A percentile compares a stretch with the other conserved stretches of the same genome.
These are phyloP conservation scores for Pemphredon lugubris DNA, from an alignment of 2,888 invertebrate species.

Conservation along the genomic window DNA sequence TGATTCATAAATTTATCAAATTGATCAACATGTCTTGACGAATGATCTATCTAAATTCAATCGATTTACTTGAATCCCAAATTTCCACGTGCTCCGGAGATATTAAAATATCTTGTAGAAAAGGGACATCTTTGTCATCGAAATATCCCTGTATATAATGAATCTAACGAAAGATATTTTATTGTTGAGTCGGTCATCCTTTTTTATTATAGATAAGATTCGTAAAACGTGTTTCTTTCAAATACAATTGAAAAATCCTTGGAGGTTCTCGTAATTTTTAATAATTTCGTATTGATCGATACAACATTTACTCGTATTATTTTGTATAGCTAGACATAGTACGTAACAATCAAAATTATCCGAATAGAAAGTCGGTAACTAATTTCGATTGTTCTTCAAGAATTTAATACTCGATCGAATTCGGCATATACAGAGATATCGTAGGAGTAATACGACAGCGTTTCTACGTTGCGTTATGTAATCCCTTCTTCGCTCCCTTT, in stretches of 20 bases:
- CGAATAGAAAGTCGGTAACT: background rate
- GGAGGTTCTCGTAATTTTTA: too few relatives aligned
- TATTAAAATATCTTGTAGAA: background rate
- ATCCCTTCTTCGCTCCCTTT: constrained; percentile 28
- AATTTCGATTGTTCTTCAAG: background rate
- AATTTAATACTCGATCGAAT: constrained; percentile 12
- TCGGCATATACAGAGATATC: constrained; percentile 38
- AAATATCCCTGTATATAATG: constrained; percentile 49
- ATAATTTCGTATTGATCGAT: background rate
- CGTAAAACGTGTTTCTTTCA: too few relatives aligned
- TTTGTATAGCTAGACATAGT: background rate
- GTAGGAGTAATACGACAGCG: constrained; percentile 26
- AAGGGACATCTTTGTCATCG: constrained; percentile 19
- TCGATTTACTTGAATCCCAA: background rate
- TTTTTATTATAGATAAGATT: background rate
- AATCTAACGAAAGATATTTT: constrained; percentile 3
- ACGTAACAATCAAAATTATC: background rate
- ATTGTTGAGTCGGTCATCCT: background rate
- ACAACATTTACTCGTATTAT: background rate
- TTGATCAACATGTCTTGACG: too few relatives aligned
- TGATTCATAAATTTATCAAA: background rate
- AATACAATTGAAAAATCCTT: too few relatives aligned
- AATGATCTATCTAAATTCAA: too few relatives aligned
- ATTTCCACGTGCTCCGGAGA: constrained; percentile 15
- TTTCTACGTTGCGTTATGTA: constrained; percentile 42